A percentile compares a stretch with the other conserved stretches of the same genome.
These are phyloP conservation scores for Meda fulgida DNA, from an alignment of 2,797 vertebrate species.

Conservation along the genomic window DNA sequence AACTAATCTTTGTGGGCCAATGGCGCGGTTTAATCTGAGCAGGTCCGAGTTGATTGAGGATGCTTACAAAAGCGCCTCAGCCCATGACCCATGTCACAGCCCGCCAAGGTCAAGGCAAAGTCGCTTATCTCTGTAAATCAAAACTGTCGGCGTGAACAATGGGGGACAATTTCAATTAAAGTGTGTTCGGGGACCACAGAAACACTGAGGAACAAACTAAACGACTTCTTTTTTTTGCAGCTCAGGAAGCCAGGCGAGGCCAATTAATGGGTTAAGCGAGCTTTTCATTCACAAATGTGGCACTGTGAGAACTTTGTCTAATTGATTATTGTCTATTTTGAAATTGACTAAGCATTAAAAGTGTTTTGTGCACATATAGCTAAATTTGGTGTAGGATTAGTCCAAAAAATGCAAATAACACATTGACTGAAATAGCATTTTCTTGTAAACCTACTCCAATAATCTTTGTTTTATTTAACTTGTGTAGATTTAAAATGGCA, in stretches of 20 bases:
- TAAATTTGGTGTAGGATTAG: neutral
- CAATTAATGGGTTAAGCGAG: neutral
- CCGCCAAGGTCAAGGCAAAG: slow-evolving; percentile 71
- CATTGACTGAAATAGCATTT: neutral
- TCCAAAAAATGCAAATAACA: no score
- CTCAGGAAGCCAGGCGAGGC: neutral
- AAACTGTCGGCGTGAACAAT: slow-evolving; percentile 73
- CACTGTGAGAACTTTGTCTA: neutral
- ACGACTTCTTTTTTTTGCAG: neutral
- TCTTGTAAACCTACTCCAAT: neutral
- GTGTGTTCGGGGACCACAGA: slow-evolving; percentile 41
- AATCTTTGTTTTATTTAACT: neutral
- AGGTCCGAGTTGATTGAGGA: slow-evolving; percentile 62
- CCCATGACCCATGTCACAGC: slow-evolving; percentile 69
- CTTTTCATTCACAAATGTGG: neutral
- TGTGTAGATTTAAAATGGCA: neutral
- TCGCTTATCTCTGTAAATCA: slow-evolving; percentile 77
- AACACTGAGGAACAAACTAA: slow-evolving; percentile 33
- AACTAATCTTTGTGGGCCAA: slow-evolving; percentile 54
- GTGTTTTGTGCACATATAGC: neutral
- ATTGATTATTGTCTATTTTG: neutral
- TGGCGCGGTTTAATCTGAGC: slow-evolving; percentile 55
- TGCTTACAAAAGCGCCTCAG: slow-evolving; percentile 53
- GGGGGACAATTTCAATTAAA: slow-evolving; percentile 77
- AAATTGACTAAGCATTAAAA: neutral